These are phyloP conservation scores for Phocides pigmalion DNA, from an alignment of 1,140 invertebrate genomes.

Conservation along the genomic window DNA sequence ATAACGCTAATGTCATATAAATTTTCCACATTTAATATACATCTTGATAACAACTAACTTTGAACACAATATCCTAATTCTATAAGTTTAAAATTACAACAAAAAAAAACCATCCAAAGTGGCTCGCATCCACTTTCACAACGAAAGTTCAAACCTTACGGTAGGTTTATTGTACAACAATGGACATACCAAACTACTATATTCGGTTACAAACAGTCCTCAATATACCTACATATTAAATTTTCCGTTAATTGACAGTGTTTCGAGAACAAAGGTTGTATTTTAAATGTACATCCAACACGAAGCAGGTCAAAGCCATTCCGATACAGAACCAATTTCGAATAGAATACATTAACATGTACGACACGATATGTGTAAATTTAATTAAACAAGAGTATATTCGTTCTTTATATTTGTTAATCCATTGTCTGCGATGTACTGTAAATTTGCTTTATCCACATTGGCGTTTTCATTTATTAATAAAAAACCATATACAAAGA, in stretches of 20 bases:
- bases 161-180: conserved; percentile 7
- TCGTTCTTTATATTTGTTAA: background rate
- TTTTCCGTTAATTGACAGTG: conserved; percentile 36
- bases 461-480: background rate
- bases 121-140: too few relatives aligned
- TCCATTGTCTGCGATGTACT: background rate
- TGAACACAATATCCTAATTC: too few relatives aligned
- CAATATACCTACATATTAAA: conserved; percentile 32
- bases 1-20: too few relatives aligned
- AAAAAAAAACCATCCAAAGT: too few relatives aligned
- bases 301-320: conserved; percentile 40
- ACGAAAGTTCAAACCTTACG: conserved; percentile 24
- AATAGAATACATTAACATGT: conserved; percentile 27
- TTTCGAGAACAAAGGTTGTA: conserved; percentile 42
- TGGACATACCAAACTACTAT: background rate
- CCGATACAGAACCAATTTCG: conserved; percentile 18
- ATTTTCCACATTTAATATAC: too few relatives aligned
- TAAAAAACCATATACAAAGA: background rate
- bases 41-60: too few relatives aligned
- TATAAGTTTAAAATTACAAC: too few relatives aligned
- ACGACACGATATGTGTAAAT: conserved; percentile 25
- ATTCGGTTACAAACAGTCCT: background rate
- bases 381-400: conserved; percentile 7
- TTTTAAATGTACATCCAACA: conserved; percentile 25
- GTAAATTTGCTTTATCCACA: background rate